Evolutionary conservation across 2,888 invertebrate genomes (phyloP), one percentile per base, ranked within the genome.

Genomic region (Opisthograptis luteolata): DNA sequence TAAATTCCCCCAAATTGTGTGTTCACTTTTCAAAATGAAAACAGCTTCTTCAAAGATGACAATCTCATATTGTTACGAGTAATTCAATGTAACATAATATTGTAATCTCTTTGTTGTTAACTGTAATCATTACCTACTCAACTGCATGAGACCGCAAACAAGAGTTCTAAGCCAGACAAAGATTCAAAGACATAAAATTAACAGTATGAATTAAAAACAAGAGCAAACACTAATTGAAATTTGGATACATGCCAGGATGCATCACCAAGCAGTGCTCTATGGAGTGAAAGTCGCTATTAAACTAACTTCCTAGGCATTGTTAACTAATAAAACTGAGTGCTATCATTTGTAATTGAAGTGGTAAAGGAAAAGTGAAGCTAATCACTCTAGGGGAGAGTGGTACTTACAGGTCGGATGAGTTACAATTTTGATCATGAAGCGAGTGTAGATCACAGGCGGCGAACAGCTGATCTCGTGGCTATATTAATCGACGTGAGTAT

Each of bases 401-500:
- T 58, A 69, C 68, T 66, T 64, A 69, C 69, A 71, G 65, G 63
- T 55, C 64, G 62, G 68, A 62, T 73, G 74, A 71, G 67, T 64
- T 13, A 12, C 19, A 3, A 30, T 35, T 41, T 30, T 36, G 70
- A 74, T 70, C 71, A 50, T 41, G 49, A 42, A 37, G 43, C 42
- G 20, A 52, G 46, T 45, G 52, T 34, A 37, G 48, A 68, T 70
- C 68, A 74, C 80, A 82, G 80, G 67, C 62, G 64, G 60, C 69
- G 76, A 89, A 84, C 90, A 89, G 90, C 90, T 89, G 90, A 87
- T 89, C 79, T 76, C 76, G 80, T 81, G 79, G 80, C 88, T 88
- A 89, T 84, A 87, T 88, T 87, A 84, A 89, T 86, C 85, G 80
- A 70, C 70, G 76, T 73, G 81, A 83, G 79, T 83, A n/a, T n/a